These are phyloP conservation scores for Brachyhypopomus gauderio DNA, from an alignment of 2,113 vertebrate genomes.

Conservation along the genomic window DNA sequence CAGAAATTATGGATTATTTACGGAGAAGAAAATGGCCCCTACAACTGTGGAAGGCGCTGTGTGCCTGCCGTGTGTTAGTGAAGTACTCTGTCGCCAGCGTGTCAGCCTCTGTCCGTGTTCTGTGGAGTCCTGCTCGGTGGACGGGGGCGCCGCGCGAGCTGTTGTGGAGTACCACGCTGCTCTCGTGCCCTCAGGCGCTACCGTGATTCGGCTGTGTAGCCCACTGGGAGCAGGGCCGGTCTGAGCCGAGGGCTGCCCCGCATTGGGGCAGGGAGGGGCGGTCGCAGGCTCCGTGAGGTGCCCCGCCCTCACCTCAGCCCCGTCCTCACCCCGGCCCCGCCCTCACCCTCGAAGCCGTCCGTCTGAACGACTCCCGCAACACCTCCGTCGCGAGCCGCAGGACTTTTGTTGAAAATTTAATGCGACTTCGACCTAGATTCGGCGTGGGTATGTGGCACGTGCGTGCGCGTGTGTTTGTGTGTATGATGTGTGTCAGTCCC, in stretches of 20 bases:
- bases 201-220: neutral
- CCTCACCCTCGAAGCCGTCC: constrained; percentile 50
- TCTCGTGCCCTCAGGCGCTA: neutral
- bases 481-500: constrained; percentile 68
- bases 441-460: constrained; percentile 22
- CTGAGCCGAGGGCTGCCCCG: constrained; percentile 20
- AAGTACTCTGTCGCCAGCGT: neutral
- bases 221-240: constrained; percentile 3
- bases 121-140: neutral
- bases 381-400: constrained; percentile 64
- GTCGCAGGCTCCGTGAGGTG: too few species aligned
- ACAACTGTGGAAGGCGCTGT: neutral
- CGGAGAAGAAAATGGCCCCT: neutral
- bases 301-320: neutral
- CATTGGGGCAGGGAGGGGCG: too few species aligned
- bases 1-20: constrained; percentile 33
- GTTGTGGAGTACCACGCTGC: neutral
- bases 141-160: neutral
- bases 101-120: neutral
- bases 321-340: constrained; percentile 44
- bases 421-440: constrained; percentile 76
- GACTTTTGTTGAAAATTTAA: constrained; percentile 76
- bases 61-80: neutral
- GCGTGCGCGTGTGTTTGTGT: constrained; percentile 7
- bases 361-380: constrained; percentile 66